Conservation (phyloP, 2,888 invertebrate genomes). For the Lochmaea capreae region DNA sequence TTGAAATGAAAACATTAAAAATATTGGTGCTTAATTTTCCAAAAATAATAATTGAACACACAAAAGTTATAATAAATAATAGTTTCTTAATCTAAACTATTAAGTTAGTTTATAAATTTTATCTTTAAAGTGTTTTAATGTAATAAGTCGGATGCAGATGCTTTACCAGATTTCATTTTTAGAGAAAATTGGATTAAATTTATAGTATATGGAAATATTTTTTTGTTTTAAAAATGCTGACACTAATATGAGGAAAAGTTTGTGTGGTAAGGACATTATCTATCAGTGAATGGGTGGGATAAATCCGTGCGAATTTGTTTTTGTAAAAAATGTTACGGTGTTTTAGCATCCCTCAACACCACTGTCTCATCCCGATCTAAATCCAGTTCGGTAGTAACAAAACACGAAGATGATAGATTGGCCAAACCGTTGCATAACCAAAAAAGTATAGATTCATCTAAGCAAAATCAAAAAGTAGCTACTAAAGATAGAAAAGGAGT, state of each 20-base stretch:
- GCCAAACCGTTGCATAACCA: constrained; percentile 60
- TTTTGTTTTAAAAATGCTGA: too few relatives aligned
- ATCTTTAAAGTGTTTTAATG: too few relatives aligned
- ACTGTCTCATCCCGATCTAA: constrained; percentile 78
- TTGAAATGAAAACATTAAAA: too few relatives aligned
- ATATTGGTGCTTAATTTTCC: too few relatives aligned
- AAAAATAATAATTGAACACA: too few relatives aligned
- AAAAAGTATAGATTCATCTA: constrained; percentile 60
- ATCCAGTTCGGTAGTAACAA: constrained; percentile 72
- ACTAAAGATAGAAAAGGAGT: constrained; percentile 61
- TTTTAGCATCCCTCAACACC: constrained; percentile 82
- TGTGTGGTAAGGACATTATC: constrained; percentile 37
- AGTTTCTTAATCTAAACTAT: too few relatives aligned
- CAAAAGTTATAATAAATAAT: too few relatives aligned
- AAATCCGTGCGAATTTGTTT: constrained; percentile 48
- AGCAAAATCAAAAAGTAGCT: constrained; percentile 58
- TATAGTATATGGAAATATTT: too few relatives aligned
- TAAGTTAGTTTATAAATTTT: too few relatives aligned
- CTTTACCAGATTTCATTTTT: too few relatives aligned
- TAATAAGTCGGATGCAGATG: too few relatives aligned
- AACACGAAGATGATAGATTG: constrained; percentile 65
- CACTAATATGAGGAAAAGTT: constrained; percentile 22
- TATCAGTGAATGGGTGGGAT: constrained; percentile 46
- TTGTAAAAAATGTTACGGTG: constrained; percentile 64
- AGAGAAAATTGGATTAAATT: too few relatives aligned